Percentiles rank a stretch among this genome's conserved stretches.
phyloP scores from a whole-genome alignment of 2,888 invertebrate species.

The Cataglyphis altisquamis region DNA sequence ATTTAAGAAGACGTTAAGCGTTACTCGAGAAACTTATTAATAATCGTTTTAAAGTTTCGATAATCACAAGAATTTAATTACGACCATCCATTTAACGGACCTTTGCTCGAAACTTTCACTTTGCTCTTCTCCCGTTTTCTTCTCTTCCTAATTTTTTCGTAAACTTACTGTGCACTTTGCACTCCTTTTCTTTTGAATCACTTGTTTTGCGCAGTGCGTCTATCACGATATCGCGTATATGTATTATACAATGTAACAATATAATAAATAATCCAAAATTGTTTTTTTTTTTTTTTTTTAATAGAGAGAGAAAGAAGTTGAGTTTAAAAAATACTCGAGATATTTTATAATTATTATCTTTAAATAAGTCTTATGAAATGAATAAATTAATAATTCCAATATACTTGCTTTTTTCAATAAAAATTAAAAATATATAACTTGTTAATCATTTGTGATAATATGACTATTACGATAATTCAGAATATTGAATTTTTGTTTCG shows the following conservation, averaged over 20 bases:
- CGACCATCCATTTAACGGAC: conserved; percentile 26
- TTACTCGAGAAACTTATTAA: conserved; percentile 58
- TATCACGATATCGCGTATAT: neutral
- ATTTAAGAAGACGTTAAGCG: conserved; percentile 53
- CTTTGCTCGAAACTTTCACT: conserved; percentile 42
- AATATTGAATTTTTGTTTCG: conserved; percentile 7
- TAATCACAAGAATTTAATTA: conserved; percentile 58
- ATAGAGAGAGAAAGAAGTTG: neutral
- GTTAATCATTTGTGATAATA: neutral
- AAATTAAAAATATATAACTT: neutral
- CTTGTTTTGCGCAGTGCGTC: neutral
- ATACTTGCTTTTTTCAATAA: neutral
- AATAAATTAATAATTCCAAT: neutral
- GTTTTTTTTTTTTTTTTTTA: too few relatives aligned
- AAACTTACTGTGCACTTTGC: neutral
- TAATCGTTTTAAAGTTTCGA: conserved; percentile 49
- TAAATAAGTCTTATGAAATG: neutral
- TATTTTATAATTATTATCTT: conserved; percentile 9
- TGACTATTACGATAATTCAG: conserved; percentile 4
- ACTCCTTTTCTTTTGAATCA: neutral
- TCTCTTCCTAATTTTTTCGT: conserved; percentile 1
- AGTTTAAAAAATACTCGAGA: neutral
- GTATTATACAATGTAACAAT: neutral
- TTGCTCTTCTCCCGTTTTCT: neutral
- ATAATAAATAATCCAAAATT: neutral